These are phyloP conservation scores for Drosophila chauvacae DNA, from an alignment of 1,140 invertebrate species.

Conservation along the genomic window DNA sequence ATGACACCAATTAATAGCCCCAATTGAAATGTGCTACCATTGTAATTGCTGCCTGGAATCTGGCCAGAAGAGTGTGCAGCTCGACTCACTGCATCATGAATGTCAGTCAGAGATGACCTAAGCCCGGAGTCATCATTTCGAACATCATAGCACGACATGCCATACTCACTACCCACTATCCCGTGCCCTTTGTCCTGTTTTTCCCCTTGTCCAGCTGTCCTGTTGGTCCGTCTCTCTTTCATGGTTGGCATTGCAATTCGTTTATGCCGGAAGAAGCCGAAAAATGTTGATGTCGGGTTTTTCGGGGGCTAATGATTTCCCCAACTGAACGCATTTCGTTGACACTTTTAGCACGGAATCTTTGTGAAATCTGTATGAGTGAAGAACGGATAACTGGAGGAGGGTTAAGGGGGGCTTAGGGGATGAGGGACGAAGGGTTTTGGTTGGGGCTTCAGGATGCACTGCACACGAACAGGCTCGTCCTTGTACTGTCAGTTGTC, in stretches of 20 bases:
- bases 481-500: conserved; percentile 65
- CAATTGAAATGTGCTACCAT: neutral
- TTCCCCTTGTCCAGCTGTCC: neutral
- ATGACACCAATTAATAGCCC: neutral
- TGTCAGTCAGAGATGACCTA: conserved; percentile 35
- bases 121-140: conserved; percentile 37
- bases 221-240: conserved; percentile 7
- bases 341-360: conserved; percentile 59
- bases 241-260: conserved; percentile 44
- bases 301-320: conserved; percentile 72
- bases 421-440: neutral
- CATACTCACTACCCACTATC: neutral
- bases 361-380: conserved; percentile 26
- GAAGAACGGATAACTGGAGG: neutral
- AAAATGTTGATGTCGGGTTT: conserved; percentile 61
- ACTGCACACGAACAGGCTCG: conserved; percentile 9
- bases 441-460: conserved; percentile 8
- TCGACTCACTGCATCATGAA: conserved; percentile 18
- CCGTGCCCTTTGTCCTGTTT: conserved; percentile 4
- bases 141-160: conserved; percentile 31
- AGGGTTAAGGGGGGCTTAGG: too few relatives aligned
- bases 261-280: conserved; percentile 52
- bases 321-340: conserved; percentile 66
- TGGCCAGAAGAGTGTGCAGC: conserved; percentile 6
- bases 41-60: neutral